phyloP scores from a whole-genome alignment of 2,113 vertebrate genomes.

The Pelodiscus sinensis region DNA sequence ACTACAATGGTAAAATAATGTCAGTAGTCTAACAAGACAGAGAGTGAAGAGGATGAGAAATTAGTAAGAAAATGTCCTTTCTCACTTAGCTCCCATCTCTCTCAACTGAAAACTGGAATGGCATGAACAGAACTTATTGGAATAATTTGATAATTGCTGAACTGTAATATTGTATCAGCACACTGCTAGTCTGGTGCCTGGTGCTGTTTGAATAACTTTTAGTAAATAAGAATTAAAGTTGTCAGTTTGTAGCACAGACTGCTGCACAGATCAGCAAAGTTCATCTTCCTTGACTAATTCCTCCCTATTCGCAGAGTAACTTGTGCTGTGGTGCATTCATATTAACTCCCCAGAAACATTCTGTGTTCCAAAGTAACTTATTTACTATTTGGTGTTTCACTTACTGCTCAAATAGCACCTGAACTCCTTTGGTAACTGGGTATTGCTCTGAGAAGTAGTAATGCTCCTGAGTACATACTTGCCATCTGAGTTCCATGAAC shows the following conservation, averaged over 20 bases:
- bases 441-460: background rate
- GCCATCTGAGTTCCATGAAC: rapidly evolving
- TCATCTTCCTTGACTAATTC: background rate
- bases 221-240: background rate
- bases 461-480: background rate
- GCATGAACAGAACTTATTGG: background rate
- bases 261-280: background rate
- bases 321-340: background rate
- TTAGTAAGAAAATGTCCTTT: background rate
- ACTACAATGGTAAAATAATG: background rate
- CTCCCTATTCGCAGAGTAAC: background rate
- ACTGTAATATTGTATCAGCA: background rate
- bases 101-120: background rate
- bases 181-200: background rate
- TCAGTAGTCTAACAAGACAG: background rate
- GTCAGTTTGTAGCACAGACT: background rate
- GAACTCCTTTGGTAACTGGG: background rate
- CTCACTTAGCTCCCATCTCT: too few species aligned
- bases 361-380: background rate
- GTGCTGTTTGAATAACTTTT: background rate
- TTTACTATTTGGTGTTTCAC: background rate
- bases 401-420: background rate
- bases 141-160: background rate
- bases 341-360: background rate
- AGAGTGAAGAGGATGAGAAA: background rate